Evolutionary conservation across 2,888 invertebrate genomes (phyloP), one percentile per base, ranked within the genome.

Genomic region (Timema podura): DNA sequence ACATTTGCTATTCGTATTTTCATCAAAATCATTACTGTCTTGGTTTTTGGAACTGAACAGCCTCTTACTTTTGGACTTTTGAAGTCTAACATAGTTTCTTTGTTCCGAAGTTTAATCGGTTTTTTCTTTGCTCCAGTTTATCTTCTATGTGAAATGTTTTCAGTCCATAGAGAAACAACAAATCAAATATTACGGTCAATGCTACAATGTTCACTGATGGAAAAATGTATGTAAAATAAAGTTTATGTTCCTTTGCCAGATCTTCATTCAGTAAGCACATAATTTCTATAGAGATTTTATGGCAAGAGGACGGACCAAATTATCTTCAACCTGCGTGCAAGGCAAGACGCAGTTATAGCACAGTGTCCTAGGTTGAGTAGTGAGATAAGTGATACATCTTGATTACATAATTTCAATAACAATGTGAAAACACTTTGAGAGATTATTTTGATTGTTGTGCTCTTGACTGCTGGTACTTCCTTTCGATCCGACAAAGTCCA

Each of bases 251-350:
- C 76, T 87, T 87, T 0, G 92, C 90, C 67, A 91, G 85, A 16
- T 89, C 85, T 70, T 88, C 86, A 76, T 92, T 91, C 61, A 92
- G 79, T 78, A 92, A 86, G 76, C 92, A 91, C 47, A 48, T 65
- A 9, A 92, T 81, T 0, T 89, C 90, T 0, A n/a, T n/a, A 93
- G 86, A 5, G 90, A 89, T 77, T 88, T 86, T 7, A 94, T 79
- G 0, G 91, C 90, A 74, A 87, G 84, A 74, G 88, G 86, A 13
- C 90, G 81, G 10, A 92, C 86, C 0, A 84, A 85, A 0, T 86
- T 84, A 74, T 88, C 83, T 66, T 83, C 79, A 73, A 85, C 80
- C 5, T 81, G 77, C 7, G 81, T 75, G 75, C 79, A 79, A 6
- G 79, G 76, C 9, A 81, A 66, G 5, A 84, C 83, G 76, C 86